Percentiles rank a stretch among this genome's conserved stretches.
These are phyloP conservation scores for Rousettus leschenaultii DNA, from an alignment of 2,113 vertebrate species.

Conservation along the genomic window DNA sequence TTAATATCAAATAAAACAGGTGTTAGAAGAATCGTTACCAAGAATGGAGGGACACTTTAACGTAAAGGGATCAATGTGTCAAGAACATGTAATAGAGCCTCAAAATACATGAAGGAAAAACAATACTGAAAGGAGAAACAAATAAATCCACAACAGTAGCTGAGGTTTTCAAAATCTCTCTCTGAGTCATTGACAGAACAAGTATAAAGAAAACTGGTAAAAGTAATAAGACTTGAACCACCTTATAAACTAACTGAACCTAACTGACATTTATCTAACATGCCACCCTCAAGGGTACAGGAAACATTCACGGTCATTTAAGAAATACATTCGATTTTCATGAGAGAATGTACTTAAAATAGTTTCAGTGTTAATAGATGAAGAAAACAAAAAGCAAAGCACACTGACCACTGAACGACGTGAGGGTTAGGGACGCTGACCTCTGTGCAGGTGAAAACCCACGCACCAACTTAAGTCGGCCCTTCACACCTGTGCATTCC, in stretches of 20 bases:
- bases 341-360: not conserved
- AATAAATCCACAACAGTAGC: not conserved
- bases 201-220: not conserved
- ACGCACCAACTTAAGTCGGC: not conserved
- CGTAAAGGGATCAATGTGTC: not conserved
- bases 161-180: not conserved
- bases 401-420: not conserved
- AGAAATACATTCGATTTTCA: not conserved
- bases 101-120: not conserved
- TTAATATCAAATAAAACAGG: not conserved
- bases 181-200: not conserved
- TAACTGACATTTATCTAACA: not conserved
- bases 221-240: not conserved
- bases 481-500: not conserved
- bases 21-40: not conserved
- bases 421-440: not conserved
- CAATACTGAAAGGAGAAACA: not conserved
- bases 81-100: not conserved
- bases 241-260: not conserved
- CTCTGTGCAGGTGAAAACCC: not conserved
- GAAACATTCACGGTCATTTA: not conserved
- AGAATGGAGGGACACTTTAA: not conserved
- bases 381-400: conserved; percentile 8
- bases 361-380: not conserved
- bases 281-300: not conserved